Conservation (phyloP, 2,888 invertebrate species). For the Calliphora vomitoria region DNA sequence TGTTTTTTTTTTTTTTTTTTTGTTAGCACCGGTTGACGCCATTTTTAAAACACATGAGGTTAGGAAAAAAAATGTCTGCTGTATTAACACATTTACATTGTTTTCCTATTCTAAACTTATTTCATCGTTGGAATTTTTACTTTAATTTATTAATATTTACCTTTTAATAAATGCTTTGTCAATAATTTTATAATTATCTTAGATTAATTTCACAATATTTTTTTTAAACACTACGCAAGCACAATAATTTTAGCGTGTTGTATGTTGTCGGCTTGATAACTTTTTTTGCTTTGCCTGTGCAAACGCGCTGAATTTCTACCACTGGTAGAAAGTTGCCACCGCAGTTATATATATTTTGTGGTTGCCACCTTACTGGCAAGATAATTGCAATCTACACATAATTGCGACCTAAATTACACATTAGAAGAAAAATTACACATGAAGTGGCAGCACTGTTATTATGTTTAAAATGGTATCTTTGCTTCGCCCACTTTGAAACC, state of each 20-base stretch:
- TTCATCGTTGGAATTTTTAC: not conserved
- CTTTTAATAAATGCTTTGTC: slow-evolving; percentile 51
- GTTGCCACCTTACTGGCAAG: too few species aligned
- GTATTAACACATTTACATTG: not conserved
- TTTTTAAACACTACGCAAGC: slow-evolving; percentile 44
- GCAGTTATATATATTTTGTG: too few species aligned
- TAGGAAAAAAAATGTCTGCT: slow-evolving; percentile 41
- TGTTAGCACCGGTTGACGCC: slow-evolving; percentile 71
- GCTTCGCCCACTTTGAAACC: too few species aligned
- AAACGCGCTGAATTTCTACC: slow-evolving; percentile 25
- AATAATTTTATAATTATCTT: slow-evolving; percentile 25
- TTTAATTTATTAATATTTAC: slow-evolving; percentile 36
- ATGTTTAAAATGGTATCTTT: too few species aligned
- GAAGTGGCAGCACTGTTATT: too few species aligned
- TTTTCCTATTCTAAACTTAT: not conserved
- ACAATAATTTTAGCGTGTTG: slow-evolving; percentile 31
- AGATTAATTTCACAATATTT: slow-evolving; percentile 50
- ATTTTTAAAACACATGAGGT: slow-evolving; percentile 71
- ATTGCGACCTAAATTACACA: too few species aligned
- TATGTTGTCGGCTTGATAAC: slow-evolving; percentile 48
- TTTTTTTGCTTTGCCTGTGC: slow-evolving; percentile 18
- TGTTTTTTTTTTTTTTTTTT: slow-evolving; percentile 33
- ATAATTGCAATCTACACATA: too few species aligned
- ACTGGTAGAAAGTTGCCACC: too few species aligned
- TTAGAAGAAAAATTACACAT: too few species aligned